Evolutionary conservation across 2,113 vertebrate genomes (phyloP), one percentile per base, ranked within the genome.

Genomic region (Pardalotus punctatus): DNA sequence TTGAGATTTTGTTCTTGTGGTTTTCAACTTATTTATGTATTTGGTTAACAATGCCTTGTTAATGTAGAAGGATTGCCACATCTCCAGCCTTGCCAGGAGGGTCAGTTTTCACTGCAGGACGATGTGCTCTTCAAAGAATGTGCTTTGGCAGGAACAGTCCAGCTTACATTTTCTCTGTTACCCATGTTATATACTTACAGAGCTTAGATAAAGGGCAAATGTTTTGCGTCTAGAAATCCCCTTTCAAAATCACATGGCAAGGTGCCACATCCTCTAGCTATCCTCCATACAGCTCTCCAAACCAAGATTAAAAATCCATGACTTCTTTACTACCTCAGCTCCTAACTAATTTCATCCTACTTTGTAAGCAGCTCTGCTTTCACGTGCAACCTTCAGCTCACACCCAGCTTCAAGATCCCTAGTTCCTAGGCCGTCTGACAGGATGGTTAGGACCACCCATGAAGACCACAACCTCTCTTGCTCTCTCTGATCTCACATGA

Each of bases 1-100:
- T 71, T 64, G 48, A 88, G 51, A 88, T 92, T 90, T 88, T 82
- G 24, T 88, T 94, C 79, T 74, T 71, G 85, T 64, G 64, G 93
- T 53, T 95, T 93, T 66, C 40, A 58, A 31, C 8, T 51, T 95
- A 89, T 87, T 92, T 92, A 66, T 82, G 62, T 82, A 77, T 87
- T 96, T 96, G 91, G 89, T 85, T 93, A 94, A 88, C 70, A 77
- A 58, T 23, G 19, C 48, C 67, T 92, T 2, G 1, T 88, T 93
- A 88, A 78, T 74, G 71, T 35, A 81, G 76, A 83, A 80, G 60
- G 62, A 70, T 62, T 89, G 78, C 86, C 70, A 93, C 42, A 82
- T 77, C 65, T 81, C 51, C 57, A 88, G 73, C 28, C 48, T 92
- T 94, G 51, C 56, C 88, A 94, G 51, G 48, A 86, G 85, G 60